phyloP scores from a whole-genome alignment of 2,797 vertebrate species.

The Anguilla megastoma region DNA sequence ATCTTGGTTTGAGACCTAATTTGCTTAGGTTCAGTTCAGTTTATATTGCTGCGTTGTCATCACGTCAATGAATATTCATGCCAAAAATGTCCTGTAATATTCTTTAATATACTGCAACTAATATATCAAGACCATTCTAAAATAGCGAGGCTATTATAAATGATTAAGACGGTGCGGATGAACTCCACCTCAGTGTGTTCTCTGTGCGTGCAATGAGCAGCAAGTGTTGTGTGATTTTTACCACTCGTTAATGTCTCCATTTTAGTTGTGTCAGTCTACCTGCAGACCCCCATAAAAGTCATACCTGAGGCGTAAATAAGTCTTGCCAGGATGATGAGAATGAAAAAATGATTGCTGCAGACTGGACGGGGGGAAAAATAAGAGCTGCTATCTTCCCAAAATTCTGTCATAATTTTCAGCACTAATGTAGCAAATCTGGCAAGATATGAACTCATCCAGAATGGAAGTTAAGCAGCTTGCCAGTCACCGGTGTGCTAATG shows the following conservation, averaged over 20 bases:
- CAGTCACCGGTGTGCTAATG: neutral
- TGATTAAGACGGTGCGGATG: conserved; percentile 13
- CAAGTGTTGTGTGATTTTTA: neutral
- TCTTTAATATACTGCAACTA: neutral
- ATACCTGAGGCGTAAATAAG: neutral
- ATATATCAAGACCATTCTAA: neutral
- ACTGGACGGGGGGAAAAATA: neutral
- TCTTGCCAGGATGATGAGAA: neutral
- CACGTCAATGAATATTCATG: neutral
- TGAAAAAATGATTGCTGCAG: neutral
- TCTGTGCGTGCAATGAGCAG: conserved; percentile 33
- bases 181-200: conserved; percentile 4
- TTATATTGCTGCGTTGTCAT: neutral
- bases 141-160: neutral
- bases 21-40: neutral
- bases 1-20: neutral
- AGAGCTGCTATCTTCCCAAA: neutral
- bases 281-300: neutral
- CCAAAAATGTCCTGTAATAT: neutral
- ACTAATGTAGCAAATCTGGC: neutral
- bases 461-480: neutral
- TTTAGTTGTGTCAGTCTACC: neutral
- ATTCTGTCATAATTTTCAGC: neutral
- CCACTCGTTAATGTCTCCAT: neutral
- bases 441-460: neutral